Evolutionary conservation across 2,888 invertebrate genomes (phyloP), one percentile per base, ranked within the genome.

Genomic region (Bombylius discolor): DNA sequence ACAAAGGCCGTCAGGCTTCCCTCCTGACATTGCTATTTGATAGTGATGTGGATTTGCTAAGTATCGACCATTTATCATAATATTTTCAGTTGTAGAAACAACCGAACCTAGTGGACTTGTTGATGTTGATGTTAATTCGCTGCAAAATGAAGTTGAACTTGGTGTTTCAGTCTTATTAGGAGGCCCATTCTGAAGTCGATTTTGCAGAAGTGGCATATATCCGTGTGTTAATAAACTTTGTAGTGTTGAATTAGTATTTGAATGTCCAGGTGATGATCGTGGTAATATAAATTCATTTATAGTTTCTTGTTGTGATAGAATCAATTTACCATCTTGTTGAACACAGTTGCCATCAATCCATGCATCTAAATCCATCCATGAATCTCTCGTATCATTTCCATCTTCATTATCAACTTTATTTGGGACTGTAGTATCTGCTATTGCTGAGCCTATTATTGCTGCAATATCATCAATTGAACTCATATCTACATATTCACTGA

Each of bases 361-460:
- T 56, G 87, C 87, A 61, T 91, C 91, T 53, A 91, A 78, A 68
- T 91, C 90, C 80, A 89, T 87, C 91, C 91, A 92, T 63, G 85
- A 85, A 64, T 90, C 89, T 58, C 88, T 77, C 1, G 88, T 87
- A 52, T 83, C 84, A 67, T 80, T 76, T 1, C 84, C 84, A 53
- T 86, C 87, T 61, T 87, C 87, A 61, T 81, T 81, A n/a, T 81
- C 79, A 59, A 80, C 77, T 56, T 79, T 78, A 62, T 80, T 82
- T n/a, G 87, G 85, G 45, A 89, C 89, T 1, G 91, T 91, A 11
- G 90, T 89, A 66, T 90, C 91, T 3, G 89, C 91, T 64, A 92
- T 90, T 56, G 91, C 90, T 4, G 89, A 89, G 3, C 91, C 90
- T 60, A 91, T 89, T 56, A 90, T 87, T 23, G 88, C 89, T 1